phyloP scores from a whole-genome alignment of 2,888 invertebrate species.

The Leptopilina drosophilae region DNA sequence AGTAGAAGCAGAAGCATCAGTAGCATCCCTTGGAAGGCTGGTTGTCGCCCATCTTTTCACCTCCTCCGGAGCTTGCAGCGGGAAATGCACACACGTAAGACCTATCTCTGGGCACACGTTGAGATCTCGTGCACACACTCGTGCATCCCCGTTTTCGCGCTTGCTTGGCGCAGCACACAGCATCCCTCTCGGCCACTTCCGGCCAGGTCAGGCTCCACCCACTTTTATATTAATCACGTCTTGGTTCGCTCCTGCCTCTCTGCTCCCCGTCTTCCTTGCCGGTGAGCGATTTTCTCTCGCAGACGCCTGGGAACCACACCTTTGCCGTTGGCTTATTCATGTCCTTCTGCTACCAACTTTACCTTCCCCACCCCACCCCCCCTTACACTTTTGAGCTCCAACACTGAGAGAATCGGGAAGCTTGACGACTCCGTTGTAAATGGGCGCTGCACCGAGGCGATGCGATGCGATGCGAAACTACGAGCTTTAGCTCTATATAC shows the following conservation, averaged over 20 bases:
- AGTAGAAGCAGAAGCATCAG: too few species aligned
- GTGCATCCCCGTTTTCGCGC: conserved; percentile 69
- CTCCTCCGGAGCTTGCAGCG: conserved; percentile 57
- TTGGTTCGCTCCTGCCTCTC: conserved; percentile 71
- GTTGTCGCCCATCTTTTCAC: conserved; percentile 47
- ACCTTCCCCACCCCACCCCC: conserved; percentile 50
- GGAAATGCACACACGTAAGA: conserved; percentile 53
- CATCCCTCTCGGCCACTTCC: conserved; percentile 75
- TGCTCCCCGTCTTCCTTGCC: conserved; percentile 72
- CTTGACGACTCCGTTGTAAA: conserved; percentile 58
- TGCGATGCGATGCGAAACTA: conserved; percentile 59
- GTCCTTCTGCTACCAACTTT: conserved; percentile 62
- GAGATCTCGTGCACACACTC: conserved; percentile 51
- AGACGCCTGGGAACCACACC: conserved; percentile 75
- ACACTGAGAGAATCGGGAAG: conserved; percentile 25
- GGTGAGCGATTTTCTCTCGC: conserved; percentile 72
- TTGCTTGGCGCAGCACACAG: conserved; percentile 71
- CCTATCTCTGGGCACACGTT: conserved; percentile 46
- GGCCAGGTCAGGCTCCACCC: conserved; percentile 74
- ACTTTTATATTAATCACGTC: conserved; percentile 77
- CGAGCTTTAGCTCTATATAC: conserved; percentile 47
- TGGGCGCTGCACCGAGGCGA: conserved; percentile 58
- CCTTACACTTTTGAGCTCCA: conserved; percentile 43
- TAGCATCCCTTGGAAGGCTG: neutral
- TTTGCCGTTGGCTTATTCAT: conserved; percentile 73